These are phyloP conservation scores for Neofelis nebulosa DNA, from an alignment of 2,113 vertebrate genomes.

Conservation along the genomic window DNA sequence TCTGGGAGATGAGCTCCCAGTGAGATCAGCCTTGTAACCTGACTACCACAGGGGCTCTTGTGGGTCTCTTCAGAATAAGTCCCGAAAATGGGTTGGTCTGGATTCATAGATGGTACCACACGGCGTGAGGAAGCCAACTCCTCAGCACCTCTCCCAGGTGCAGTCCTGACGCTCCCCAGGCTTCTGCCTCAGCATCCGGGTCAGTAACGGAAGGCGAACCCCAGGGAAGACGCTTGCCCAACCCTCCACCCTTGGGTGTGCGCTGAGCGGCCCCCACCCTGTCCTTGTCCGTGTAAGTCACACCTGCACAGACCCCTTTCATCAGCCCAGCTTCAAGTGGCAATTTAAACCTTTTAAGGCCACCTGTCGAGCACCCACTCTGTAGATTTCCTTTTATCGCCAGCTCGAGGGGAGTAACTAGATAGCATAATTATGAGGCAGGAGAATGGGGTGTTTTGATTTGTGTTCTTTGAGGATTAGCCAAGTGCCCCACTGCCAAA, in stretches of 20 bases:
- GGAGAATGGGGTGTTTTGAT: slow-evolving; percentile 49
- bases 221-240: neutral
- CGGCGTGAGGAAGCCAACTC: neutral
- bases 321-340: slow-evolving; percentile 44
- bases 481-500: slow-evolving; percentile 62
- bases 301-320: slow-evolving; percentile 51
- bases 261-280: neutral
- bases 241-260: neutral
- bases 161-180: neutral
- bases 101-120: neutral
- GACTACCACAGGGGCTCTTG: no score
- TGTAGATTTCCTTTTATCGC: slow-evolving; percentile 64
- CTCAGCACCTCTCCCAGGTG: no score
- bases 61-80: neutral
- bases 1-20: neutral
- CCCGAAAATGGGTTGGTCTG: neutral
- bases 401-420: neutral
- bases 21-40: neutral
- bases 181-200: neutral
- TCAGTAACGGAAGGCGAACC: neutral
- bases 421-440: slow-evolving; percentile 65
- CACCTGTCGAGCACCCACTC: slow-evolving; percentile 55
- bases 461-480: slow-evolving; percentile 69
- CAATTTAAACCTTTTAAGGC: slow-evolving; percentile 66
- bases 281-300: neutral